These are phyloP conservation scores for Spermophilus dauricus DNA, from an alignment of 2,113 vertebrate species.

Conservation along the genomic window DNA sequence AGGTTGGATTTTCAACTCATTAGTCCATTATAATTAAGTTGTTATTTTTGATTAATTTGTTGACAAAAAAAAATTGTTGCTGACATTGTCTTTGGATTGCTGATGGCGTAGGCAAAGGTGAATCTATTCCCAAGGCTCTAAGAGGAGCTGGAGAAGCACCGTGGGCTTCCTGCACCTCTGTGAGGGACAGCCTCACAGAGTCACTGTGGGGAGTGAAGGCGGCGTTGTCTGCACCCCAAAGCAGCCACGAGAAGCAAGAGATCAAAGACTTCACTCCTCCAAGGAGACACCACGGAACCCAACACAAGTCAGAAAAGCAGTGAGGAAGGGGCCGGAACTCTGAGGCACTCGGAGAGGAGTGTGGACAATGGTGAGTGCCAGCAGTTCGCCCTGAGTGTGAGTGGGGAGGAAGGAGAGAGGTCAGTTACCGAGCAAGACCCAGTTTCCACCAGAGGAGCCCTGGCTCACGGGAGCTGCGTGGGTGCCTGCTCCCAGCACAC, in stretches of 20 bases:
- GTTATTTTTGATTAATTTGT: background rate
- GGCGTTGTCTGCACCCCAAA: accelerated
- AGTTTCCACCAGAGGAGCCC: too few species aligned
- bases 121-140: background rate
- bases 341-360: accelerated
- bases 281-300: accelerated
- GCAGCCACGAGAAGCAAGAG: accelerated
- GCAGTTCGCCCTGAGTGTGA: background rate
- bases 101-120: background rate
- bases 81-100: background rate
- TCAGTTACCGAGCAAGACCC: background rate
- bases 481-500: too few species aligned
- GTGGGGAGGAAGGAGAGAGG: too few species aligned
- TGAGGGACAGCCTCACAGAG: accelerated
- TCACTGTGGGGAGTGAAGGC: accelerated
- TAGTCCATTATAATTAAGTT: background rate
- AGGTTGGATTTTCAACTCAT: background rate
- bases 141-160: background rate
- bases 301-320: background rate
- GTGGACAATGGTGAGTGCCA: background rate
- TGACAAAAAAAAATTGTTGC: background rate
- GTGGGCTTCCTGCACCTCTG: background rate
- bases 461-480: too few species aligned
- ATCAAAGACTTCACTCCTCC: accelerated
- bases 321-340: background rate